Evolutionary conservation across 2,797 vertebrate species (phyloP).

Genomic region (Anguilla anguilla): DNA sequence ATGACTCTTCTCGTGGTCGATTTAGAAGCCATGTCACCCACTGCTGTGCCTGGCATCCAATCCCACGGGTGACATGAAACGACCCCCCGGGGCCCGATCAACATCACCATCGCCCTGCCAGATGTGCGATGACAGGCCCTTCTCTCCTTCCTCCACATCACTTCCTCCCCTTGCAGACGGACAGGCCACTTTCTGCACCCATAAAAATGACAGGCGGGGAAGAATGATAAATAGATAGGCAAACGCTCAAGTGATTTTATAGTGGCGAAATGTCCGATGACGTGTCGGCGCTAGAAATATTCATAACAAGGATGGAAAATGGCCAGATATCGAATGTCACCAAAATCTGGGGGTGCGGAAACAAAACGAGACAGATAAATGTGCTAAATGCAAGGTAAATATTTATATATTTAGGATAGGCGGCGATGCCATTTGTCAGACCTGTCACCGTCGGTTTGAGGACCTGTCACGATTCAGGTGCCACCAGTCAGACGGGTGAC

Average conservation of each 20-base stretch:
- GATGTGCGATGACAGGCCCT: background rate
- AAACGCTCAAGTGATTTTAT: conserved; percentile 1
- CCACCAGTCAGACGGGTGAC: conserved; percentile 1
- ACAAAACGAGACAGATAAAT: background rate
- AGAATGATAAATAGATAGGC: conserved; percentile 3
- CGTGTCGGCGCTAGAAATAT: background rate
- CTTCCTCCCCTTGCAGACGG: background rate
- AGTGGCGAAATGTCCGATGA: background rate
- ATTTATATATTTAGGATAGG: conserved; percentile 5
- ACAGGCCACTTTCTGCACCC: background rate
- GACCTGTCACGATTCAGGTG: conserved; percentile 9
- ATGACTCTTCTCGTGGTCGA: background rate
- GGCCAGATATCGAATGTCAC: conserved; percentile 1
- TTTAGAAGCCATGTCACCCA: background rate
- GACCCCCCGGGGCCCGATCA: background rate
- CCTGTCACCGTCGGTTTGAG: background rate
- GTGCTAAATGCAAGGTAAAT: background rate
- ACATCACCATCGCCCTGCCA: background rate
- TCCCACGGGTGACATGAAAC: background rate
- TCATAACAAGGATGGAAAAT: background rate
- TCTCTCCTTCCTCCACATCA: background rate
- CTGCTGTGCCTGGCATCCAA: background rate
- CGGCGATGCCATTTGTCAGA: conserved; percentile 9
- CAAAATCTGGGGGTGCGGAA: background rate
- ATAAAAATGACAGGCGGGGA: background rate